Base-by-base conservation (phyloP, 2,888 invertebrate species). In the Diloba caeruleocephala region DNA sequence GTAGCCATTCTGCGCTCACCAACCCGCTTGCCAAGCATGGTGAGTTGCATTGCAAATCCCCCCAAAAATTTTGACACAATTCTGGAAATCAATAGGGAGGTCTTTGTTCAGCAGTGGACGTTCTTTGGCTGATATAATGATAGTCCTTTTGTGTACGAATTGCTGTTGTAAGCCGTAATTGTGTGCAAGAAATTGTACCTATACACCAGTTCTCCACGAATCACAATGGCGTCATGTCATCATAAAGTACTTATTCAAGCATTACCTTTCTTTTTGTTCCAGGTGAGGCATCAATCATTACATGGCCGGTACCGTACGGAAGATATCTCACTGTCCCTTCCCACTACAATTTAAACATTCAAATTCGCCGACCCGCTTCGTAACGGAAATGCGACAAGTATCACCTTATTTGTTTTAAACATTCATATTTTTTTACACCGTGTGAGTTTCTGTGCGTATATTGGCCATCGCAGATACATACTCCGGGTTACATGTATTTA, bases 351-450 rank as follows among this genome's bases (percentile, higher is more conserved):
- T 77, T 75, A 68, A 72, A 77, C 76, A 79, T 79, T 81, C 78
- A 79, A 80, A 81, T 79, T 72, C 67, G 52, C 53, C 65, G 78
- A 63, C 78, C 78, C 71, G 83, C 77, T 76, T 78, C 45, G 45
- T 61, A 32, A 43, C 32, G 55, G 74, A 77, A 81, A 82, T 67
- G 73, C 55, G 65, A 71, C 65, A 59, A 57, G 48, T 56, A 70
- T 52, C 43, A 71, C 76, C 78, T 71, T 82, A 80, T 87, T 82
- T 81, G 82, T 79, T 79, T 79, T 71, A 73, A 73, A 78, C 65
- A 74, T 74, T 71, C 78, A 75, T 87, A 84, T 76, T 83, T 78
- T 79, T 52, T 74, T 54, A 61, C 68, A 78, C 67, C 81, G 82
- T 80, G 84, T 76, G 82, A 85, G 74, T 65, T 70, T 56, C 31